Base-by-base conservation (phyloP, 2,113 vertebrate genomes). In the Gymnogyps californianus region DNA sequence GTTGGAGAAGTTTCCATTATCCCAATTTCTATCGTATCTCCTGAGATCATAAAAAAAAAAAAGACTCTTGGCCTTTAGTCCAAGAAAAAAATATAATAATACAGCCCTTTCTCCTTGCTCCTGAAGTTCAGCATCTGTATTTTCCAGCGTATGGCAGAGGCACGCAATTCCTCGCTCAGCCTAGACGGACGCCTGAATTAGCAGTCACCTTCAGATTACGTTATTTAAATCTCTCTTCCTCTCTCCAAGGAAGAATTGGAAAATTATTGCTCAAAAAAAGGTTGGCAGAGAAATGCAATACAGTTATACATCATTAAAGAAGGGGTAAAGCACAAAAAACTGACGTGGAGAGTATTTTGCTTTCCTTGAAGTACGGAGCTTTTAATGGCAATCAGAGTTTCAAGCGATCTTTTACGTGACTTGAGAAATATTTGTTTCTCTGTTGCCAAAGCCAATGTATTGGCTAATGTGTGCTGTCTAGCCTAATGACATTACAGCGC, bases 91-190 rank as follows among this genome's bases (percentile, higher is more conserved):
- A 31, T 1, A n/a, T 0, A 21, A 22, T 22, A 26, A 25, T 5
- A 8, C 0, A 67, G 62, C 17, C 38, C 52, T 15, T 66, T 7
- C n/a, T 76, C 77, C 61, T 49, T 14, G 38, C 61, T 79, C 69
- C 55, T 42, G 24, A 42, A 54, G 57, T 14, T 36, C 78, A 59
- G 82, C 65, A 83, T 17, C 47, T 70, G 64, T 5, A 34, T 69
- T 24, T 71, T 18, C 52, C 85, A 54, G 65, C 2, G 2, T 2
- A n/a, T 1, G 64, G 80, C 65, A 71, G n/a, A 62, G 59, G n/a
- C 8, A 4, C 0, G 29, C 28, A 26, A 34, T 0, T 81, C 61
- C 83, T 87, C 2, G 0, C 3, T 31, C 59, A 8, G 59, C 54
- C n/a, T 4, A 14, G 25, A 31, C 4, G 2, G 51, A 52, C 1